Evolutionary conservation across 1,140 invertebrate species (phyloP).

Genomic region (Leptinotarsa lineolata): DNA sequence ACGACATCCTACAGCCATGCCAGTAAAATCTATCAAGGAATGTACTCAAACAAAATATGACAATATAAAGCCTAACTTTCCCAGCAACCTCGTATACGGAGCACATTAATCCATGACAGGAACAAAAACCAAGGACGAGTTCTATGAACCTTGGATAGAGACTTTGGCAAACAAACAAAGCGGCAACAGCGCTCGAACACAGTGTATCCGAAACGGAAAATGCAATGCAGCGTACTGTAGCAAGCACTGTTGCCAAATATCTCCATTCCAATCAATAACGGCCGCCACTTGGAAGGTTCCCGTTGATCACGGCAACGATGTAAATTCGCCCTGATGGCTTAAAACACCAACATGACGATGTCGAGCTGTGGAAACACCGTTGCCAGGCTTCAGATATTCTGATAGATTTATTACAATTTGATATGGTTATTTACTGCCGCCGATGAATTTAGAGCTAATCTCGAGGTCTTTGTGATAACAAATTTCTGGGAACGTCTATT

Average conservation of each 20-base stretch:
- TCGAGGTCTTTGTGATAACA: background rate
- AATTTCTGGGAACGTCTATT: background rate
- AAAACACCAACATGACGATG: slow-evolving; percentile 19
- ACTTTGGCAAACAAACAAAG: slow-evolving; percentile 9
- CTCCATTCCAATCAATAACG: slow-evolving; percentile 52
- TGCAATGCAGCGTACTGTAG: slow-evolving; percentile 53
- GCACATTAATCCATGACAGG: slow-evolving; percentile 20
- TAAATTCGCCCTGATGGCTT: slow-evolving; percentile 18
- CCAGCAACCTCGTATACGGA: background rate
- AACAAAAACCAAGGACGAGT: slow-evolving; percentile 17
- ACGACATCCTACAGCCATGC: no score
- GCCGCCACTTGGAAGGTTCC: slow-evolving; percentile 39
- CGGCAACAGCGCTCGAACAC: slow-evolving; percentile 20
- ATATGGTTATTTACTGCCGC: slow-evolving; percentile 4
- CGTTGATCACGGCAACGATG: slow-evolving; percentile 40
- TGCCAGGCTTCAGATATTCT: background rate
- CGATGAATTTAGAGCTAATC: background rate
- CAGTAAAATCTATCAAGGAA: no score
- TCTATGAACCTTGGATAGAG: slow-evolving; percentile 18
- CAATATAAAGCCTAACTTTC: background rate
- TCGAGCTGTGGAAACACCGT: background rate
- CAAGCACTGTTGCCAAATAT: slow-evolving; percentile 48
- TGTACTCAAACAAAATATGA: no score
- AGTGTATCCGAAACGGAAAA: slow-evolving; percentile 34
- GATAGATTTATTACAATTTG: slow-evolving; percentile 22